A percentile compares a stretch with the other conserved stretches of the same genome.
Conservation (phyloP, 2,113 vertebrate genomes). For the Probosciger aterrimus region DNA sequence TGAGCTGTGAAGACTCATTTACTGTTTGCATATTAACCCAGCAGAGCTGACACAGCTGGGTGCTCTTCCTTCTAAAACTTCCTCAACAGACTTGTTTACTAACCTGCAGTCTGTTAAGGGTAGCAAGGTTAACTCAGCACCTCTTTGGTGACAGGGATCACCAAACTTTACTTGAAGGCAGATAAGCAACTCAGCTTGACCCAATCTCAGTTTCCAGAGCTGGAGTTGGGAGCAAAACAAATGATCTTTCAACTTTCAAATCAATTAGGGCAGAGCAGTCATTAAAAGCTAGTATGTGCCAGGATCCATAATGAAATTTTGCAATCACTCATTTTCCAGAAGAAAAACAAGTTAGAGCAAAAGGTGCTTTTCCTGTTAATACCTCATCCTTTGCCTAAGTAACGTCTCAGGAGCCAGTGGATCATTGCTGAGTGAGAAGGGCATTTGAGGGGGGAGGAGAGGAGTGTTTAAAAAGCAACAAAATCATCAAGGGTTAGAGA, state of each 20-base stretch:
- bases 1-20: neutral
- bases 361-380: neutral
- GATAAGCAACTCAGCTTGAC: neutral
- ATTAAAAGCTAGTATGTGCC: neutral
- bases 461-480: neutral
- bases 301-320: neutral
- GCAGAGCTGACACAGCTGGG: neutral
- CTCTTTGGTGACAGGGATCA: neutral
- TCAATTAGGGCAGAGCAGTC: neutral
- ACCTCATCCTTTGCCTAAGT: neutral
- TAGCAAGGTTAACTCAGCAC: neutral
- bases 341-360: neutral
- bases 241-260: neutral
- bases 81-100: neutral
- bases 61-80: neutral
- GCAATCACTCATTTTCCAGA: neutral
- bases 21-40: neutral
- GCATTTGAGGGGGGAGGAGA: rapidly evolving
- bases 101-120: neutral
- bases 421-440: neutral
- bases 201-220: neutral
- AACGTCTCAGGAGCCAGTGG: neutral
- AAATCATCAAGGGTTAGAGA: neutral
- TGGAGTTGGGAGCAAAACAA: neutral
- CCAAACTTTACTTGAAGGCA: neutral